Conservation (phyloP, 1,140 invertebrate species). For the Magallana angulata region DNA sequence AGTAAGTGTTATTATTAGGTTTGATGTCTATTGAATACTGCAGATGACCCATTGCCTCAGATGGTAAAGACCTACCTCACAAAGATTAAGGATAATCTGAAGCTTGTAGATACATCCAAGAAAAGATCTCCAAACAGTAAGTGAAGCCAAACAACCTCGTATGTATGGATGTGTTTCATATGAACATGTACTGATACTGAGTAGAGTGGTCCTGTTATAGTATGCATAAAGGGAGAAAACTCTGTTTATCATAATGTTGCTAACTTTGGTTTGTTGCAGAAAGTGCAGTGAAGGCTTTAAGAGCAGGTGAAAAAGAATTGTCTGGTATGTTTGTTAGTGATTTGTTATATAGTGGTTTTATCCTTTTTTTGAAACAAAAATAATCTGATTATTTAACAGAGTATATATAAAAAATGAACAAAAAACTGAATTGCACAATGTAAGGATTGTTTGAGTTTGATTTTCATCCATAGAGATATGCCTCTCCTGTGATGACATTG, state of each 20-base stretch:
- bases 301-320: constrained; percentile 2
- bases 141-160: background rate
- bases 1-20: too few relatives aligned
- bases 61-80: constrained; percentile 20
- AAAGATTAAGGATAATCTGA: constrained; percentile 20
- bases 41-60: constrained; percentile 2
- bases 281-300: constrained; percentile 8
- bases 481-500: constrained; percentile 24
- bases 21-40: background rate
- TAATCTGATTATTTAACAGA: too few relatives aligned
- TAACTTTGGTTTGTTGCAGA: background rate
- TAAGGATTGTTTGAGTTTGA: too few relatives aligned
- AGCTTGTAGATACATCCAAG: constrained; percentile 13
- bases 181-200: too few relatives aligned
- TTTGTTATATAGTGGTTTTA: too few relatives aligned
- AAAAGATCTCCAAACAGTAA: constrained; percentile 34
- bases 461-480: background rate
- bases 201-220: background rate
- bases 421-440: too few relatives aligned
- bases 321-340: background rate
- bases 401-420: too few relatives aligned
- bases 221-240: constrained; percentile 13
- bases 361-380: too few relatives aligned
- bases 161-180: too few relatives aligned
- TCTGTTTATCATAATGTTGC: background rate